These are phyloP conservation scores for Morus bassanus DNA, from an alignment of 2,797 vertebrate species.

Conservation along the genomic window DNA sequence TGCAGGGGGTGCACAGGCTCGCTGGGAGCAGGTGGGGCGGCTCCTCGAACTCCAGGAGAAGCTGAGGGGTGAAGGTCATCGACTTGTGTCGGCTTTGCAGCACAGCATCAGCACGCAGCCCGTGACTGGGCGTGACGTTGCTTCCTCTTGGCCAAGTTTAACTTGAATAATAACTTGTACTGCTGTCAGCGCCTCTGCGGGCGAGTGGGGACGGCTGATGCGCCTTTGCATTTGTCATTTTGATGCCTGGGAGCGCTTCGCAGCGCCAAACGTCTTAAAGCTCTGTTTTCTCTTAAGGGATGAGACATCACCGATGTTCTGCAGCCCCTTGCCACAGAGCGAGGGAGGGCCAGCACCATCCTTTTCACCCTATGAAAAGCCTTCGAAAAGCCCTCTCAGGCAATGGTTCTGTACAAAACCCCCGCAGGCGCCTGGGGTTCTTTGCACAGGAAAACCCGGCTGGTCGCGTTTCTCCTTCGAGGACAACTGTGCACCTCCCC, in stretches of 20 bases:
- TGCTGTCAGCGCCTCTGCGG: not conserved
- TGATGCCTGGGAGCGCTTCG: not conserved
- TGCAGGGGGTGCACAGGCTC: not conserved
- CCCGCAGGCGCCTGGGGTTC: fast-evolving
- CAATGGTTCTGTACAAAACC: not conserved
- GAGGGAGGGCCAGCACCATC: not conserved
- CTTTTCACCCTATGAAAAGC: not conserved
- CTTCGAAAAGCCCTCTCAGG: too few relatives aligned
- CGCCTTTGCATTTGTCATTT: not conserved
- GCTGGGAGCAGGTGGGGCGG: fast-evolving
- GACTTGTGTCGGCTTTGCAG: fast-evolving
- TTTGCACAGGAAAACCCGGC: too few relatives aligned
- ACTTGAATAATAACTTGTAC: not conserved
- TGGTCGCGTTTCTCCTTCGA: not conserved
- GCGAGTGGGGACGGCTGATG: not conserved
- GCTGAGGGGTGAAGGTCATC: too few relatives aligned
- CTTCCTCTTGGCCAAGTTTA: not conserved
- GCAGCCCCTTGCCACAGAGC: not conserved
- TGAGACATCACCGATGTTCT: fast-evolving
- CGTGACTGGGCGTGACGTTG: fast-evolving
- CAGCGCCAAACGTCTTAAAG: not conserved
- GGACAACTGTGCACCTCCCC: fast-evolving
- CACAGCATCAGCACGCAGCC: fast-evolving
- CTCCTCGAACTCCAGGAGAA: not conserved
- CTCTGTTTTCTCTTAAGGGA: not conserved